Conservation (phyloP, 1,140 invertebrate genomes). For the Aphis craccivora region DNA sequence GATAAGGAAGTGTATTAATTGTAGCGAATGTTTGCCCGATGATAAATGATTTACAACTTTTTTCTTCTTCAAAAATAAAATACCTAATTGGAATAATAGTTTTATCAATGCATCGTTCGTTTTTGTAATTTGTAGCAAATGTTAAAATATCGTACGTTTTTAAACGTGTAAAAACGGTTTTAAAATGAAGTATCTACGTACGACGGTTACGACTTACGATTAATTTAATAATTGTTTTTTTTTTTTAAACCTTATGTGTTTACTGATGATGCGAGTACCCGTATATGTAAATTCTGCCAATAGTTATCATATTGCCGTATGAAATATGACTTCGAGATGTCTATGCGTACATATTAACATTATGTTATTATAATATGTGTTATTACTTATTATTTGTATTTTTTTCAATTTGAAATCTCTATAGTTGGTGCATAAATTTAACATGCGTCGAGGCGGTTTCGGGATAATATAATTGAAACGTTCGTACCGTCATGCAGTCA, state of each 20-base stretch:
- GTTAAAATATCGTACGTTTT: neutral
- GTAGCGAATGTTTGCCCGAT: neutral
- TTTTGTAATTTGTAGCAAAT: too few relatives aligned
- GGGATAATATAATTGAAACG: conserved; percentile 10
- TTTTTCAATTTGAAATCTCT: neutral
- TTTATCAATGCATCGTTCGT: neutral
- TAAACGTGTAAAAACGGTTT: neutral
- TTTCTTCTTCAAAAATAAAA: neutral
- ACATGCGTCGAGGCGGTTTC: neutral
- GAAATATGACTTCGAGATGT: neutral
- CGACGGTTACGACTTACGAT: neutral
- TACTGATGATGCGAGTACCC: too few relatives aligned
- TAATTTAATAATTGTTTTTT: neutral
- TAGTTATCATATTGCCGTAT: neutral
- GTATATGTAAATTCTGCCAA: neutral
- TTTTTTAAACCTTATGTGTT: neutral
- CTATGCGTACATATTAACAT: neutral
- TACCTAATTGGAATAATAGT: neutral
- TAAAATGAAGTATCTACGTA: neutral
- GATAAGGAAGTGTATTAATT: neutral
- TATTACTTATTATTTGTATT: neutral
- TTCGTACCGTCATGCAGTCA: neutral
- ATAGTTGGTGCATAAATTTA: neutral
- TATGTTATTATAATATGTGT: neutral
- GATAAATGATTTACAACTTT: neutral